Conservation (phyloP, 1,140 invertebrate genomes). For the Nephotettix cincticeps region DNA sequence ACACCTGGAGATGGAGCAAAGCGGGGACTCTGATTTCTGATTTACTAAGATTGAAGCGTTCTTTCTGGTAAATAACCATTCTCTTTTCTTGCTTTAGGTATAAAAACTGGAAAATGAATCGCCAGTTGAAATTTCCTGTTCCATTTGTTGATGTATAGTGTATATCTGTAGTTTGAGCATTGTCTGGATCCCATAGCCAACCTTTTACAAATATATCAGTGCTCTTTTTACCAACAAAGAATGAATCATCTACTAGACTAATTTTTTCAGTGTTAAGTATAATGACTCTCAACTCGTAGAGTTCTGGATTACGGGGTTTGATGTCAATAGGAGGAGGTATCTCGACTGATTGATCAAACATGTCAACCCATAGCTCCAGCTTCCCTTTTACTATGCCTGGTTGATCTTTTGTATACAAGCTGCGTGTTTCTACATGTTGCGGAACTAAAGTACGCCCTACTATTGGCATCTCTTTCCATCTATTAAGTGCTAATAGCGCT, state of each 20-base stretch:
- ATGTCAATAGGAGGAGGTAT: constrained; percentile 73
- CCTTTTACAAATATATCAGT: constrained; percentile 87
- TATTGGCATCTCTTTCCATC: constrained; percentile 67
- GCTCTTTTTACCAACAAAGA: constrained; percentile 76
- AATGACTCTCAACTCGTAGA: constrained; percentile 80
- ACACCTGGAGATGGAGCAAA: constrained; percentile 51
- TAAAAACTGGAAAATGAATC: constrained; percentile 81
- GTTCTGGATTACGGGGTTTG: constrained; percentile 66
- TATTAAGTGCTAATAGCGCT: constrained; percentile 30
- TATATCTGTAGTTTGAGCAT: constrained; percentile 77
- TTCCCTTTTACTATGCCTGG: constrained; percentile 87
- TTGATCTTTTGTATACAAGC: constrained; percentile 71
- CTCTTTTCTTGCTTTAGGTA: constrained; percentile 77
- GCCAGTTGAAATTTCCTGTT: constrained; percentile 88
- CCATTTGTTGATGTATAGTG: constrained; percentile 77
- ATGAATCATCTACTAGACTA: constrained; percentile 70
- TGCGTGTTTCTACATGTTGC: constrained; percentile 86
- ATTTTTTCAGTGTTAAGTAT: constrained; percentile 80
- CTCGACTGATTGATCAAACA: constrained; percentile 67
- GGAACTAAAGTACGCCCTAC: constrained; percentile 78
- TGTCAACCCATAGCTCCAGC: constrained; percentile 87
- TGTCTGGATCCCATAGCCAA: constrained; percentile 70
- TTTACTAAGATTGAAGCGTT: constrained; percentile 33
- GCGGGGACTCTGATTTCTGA: constrained; percentile 50
- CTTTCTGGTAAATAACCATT: constrained; percentile 55